phyloP scores from a whole-genome alignment of 2,888 invertebrate genomes.

The Zhuqinia jingwanae region DNA sequence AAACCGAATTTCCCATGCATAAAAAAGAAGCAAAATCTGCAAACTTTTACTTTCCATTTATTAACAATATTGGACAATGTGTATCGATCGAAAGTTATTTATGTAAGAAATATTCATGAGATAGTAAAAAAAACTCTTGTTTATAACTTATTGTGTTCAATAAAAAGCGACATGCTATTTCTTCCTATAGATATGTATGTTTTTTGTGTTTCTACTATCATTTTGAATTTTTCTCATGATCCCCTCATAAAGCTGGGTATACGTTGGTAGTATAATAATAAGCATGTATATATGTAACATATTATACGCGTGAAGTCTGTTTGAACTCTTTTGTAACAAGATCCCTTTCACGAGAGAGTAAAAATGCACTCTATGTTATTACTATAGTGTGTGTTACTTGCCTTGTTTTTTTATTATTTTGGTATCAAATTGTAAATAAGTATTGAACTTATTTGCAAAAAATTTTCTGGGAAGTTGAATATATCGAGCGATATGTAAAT shows the following conservation, averaged over 20 bases:
- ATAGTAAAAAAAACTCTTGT: slow-evolving; percentile 59
- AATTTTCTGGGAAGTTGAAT: neutral
- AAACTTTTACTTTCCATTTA: slow-evolving; percentile 56
- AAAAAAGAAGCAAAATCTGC: neutral
- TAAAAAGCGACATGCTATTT: slow-evolving; percentile 63
- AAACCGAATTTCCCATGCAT: slow-evolving; percentile 4
- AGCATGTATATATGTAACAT: too few species aligned
- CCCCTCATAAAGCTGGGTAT: slow-evolving; percentile 14
- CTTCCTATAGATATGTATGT: slow-evolving; percentile 47
- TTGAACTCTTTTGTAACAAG: neutral
- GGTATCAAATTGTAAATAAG: neutral
- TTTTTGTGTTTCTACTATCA: neutral
- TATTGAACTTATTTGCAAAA: neutral
- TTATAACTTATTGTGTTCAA: slow-evolving; percentile 71
- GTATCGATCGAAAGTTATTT: slow-evolving; percentile 55
- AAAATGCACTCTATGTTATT: too few species aligned
- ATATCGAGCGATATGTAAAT: neutral
- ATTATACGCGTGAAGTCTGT: too few species aligned
- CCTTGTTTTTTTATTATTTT: neutral
- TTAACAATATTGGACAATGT: slow-evolving; percentile 46
- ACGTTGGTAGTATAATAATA: too few species aligned
- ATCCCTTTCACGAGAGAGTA: too few species aligned
- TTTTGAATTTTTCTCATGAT: slow-evolving; percentile 7
- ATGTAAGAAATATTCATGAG: slow-evolving; percentile 57
- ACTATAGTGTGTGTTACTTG: neutral